Conservation (phyloP, 2,888 invertebrate genomes). For the Scaptomyza cyrtandrae region DNA sequence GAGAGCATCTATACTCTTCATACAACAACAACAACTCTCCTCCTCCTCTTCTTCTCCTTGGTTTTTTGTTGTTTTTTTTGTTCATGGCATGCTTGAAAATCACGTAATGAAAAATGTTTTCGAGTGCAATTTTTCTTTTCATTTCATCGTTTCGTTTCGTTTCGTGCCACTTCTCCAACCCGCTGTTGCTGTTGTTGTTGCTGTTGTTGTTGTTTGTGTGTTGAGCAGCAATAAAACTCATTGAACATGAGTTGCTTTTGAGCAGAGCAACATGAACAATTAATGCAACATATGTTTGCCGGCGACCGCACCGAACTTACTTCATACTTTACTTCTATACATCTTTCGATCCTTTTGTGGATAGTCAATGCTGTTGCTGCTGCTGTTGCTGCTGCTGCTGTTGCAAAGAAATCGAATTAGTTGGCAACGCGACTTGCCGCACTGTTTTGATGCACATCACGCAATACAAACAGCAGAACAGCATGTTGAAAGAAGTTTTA, state of each 20-base stretch:
- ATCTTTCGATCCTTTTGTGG: constrained; percentile 56
- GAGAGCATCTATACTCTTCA: constrained; percentile 33
- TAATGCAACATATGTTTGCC: constrained; percentile 77
- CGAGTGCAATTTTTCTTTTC: constrained; percentile 76
- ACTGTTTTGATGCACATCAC: constrained; percentile 55
- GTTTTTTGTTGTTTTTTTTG: no score
- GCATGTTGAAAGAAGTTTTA: neutral
- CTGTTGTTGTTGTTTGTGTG: constrained; percentile 69
- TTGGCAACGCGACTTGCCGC: constrained; percentile 48
- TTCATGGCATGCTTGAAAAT: constrained; percentile 69
- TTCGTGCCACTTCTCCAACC: constrained; percentile 40
- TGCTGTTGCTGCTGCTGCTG: constrained; percentile 39
- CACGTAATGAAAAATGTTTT: constrained; percentile 80
- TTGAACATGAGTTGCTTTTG: constrained; percentile 77
- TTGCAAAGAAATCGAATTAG: constrained; percentile 68
- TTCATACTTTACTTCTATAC: no score
- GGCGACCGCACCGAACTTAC: constrained; percentile 30
- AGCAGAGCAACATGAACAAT: constrained; percentile 77
- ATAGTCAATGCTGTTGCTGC: constrained; percentile 44
- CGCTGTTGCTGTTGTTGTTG: constrained; percentile 40
- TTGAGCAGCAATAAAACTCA: constrained; percentile 79
- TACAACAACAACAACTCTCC: constrained; percentile 9
- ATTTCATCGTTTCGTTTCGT: constrained; percentile 40
- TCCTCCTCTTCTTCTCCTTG: neutral
- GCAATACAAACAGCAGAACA: constrained; percentile 44